Percentiles rank a stretch among this genome's conserved stretches.
These are phyloP conservation scores for Coboldia fuscipes DNA, from an alignment of 1,140 invertebrate species.

Conservation along the genomic window DNA sequence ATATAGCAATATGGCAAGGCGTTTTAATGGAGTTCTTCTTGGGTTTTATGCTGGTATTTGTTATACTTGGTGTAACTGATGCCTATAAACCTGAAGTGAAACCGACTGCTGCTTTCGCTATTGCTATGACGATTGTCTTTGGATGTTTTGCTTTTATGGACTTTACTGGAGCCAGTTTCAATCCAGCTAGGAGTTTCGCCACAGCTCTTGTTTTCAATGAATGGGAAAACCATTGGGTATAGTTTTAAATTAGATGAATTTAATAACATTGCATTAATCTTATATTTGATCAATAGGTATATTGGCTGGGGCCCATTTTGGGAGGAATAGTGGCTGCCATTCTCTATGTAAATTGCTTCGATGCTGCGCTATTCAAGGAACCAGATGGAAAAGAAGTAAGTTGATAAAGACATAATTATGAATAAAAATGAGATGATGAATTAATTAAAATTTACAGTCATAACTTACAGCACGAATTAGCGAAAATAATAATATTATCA, in stretches of 20 bases:
- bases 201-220: conserved; percentile 53
- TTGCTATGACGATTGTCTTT: conserved; percentile 69
- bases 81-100: conserved; percentile 38
- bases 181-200: conserved; percentile 68
- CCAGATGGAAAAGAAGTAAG: too few relatives aligned
- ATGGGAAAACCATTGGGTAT: conserved; percentile 68
- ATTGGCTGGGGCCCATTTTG: conserved; percentile 68
- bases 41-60: conserved; percentile 69
- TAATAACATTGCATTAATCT: background rate
- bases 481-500: too few relatives aligned
- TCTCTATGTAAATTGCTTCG: conserved; percentile 35
- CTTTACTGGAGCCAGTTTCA: conserved; percentile 75
- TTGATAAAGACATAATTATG: too few relatives aligned
- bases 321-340: conserved; percentile 57
- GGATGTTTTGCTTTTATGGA: conserved; percentile 70
- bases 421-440: too few relatives aligned
- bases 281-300: conserved; percentile 32
- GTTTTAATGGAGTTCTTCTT: conserved; percentile 78
- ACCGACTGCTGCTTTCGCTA: conserved; percentile 65
- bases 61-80: conserved; percentile 73
- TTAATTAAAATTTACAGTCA: too few relatives aligned
- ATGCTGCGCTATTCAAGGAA: too few relatives aligned
- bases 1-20: conserved; percentile 46
- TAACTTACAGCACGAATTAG: too few relatives aligned
- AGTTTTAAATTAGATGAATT: too few relatives aligned